Conservation (phyloP, 2,797 vertebrate species). For the Gambusia yucatana region DNA sequence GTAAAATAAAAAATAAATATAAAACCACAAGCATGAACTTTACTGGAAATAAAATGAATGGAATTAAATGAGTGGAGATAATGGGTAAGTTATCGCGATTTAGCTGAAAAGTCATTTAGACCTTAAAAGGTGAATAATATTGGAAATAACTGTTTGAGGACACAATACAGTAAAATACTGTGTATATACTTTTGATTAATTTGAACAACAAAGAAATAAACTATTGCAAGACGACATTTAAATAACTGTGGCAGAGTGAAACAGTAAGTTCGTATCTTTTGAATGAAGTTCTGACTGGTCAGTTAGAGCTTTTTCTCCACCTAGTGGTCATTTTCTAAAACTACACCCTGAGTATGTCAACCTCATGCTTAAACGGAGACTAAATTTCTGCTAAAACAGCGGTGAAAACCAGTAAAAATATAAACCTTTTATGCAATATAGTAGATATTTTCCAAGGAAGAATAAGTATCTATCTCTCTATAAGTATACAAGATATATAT, state of each 20-base stretch:
- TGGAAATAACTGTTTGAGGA: background rate
- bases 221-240: background rate
- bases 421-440: background rate
- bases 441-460: background rate
- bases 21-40: background rate
- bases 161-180: background rate
- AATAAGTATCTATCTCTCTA: too few species aligned
- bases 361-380: background rate
- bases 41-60: background rate
- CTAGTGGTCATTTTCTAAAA: slow-evolving; percentile 41
- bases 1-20: background rate
- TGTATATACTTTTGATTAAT: background rate
- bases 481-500: too few species aligned
- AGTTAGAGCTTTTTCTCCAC: slow-evolving; percentile 41
- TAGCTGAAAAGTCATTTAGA: background rate
- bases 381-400: background rate
- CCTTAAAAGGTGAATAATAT: background rate
- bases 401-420: background rate
- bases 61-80: background rate
- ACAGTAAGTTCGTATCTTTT: background rate
- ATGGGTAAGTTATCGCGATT: background rate
- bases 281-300: background rate
- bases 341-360: slow-evolving; percentile 9
- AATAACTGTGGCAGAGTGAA: background rate
- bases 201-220: background rate